Base-by-base conservation (phyloP, 1,140 invertebrate species). In the Neuroterus valhalla region DNA sequence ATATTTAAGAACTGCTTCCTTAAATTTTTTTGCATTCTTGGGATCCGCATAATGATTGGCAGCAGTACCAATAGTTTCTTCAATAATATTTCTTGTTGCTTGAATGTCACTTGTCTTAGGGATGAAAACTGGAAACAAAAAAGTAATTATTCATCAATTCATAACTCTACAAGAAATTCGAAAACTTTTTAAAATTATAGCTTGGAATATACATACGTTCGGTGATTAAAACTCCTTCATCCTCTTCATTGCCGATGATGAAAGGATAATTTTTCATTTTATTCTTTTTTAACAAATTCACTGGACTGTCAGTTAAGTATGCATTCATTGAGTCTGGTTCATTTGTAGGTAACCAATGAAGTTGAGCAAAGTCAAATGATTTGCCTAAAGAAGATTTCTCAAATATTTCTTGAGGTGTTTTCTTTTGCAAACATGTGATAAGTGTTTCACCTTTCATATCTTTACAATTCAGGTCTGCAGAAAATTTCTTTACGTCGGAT, bases 251-350 rank as follows among this genome's bases (percentile, higher is more conserved):
- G 5, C 55, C 55, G n/a, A 62, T 26, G 2, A 62, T 62, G 31
- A 31, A 38, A 14, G 55, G 55, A 31, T 31, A 26, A 62, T 62
- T 23, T n/a, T 26, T 31, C 26, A 62, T 62, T 62, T 62, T 62
- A 62, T 62, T 62, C n/a, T 62, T 23, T 1, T 12, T 15, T 2
- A 62, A n/a, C 31, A 62, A 62, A 15, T 31, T 31, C 12, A 31
- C 2, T 15, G 55, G 55, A 8, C 4, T 26, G 1, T 62, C 55
- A 15, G 55, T 62, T 62, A 62, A 31, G n/a, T 31, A 62, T 31
- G 55, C 55, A 31, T 62, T 15, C 8, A 1, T 14, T 3, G 55
- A 62, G 2, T 31, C 2, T 62, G 55, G 23, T 23, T 62, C 55
- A 23, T 62, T 31, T 31, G 55, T 62, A 0, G 55, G 55, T 14